These are phyloP conservation scores for Meloidogyne floridensis DNA, from an alignment of 1,140 invertebrate genomes.

Conservation along the genomic window DNA sequence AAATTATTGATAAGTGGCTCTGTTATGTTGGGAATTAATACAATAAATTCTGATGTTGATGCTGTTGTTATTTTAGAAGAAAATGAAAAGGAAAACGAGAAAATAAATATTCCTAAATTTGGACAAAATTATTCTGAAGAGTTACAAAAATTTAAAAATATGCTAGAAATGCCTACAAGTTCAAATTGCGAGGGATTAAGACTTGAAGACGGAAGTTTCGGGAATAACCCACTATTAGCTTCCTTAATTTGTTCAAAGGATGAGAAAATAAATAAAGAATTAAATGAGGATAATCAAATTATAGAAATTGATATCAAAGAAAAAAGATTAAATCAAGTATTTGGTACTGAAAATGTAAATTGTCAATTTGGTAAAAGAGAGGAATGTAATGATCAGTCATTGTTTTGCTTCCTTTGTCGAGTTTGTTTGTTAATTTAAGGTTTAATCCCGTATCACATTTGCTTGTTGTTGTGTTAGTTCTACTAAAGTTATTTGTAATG, in stretches of 20 bases:
- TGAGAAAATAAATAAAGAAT: background rate
- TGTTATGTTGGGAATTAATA: slow-evolving; percentile 9
- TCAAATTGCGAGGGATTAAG: background rate
- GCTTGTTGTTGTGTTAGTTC: no score
- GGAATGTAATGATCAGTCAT: background rate
- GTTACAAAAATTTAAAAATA: background rate
- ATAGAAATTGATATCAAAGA: background rate
- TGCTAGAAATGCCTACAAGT: background rate
- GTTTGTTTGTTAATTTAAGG: background rate
- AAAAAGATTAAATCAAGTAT: background rate
- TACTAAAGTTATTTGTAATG: no score
- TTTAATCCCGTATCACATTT: no score
- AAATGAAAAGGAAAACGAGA: background rate
- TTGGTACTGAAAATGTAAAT: background rate
- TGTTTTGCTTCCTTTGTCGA: background rate
- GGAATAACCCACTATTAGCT: background rate
- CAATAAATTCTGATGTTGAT: slow-evolving; percentile 9
- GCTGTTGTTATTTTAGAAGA: background rate
- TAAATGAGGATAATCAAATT: background rate
- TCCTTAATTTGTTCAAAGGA: background rate
- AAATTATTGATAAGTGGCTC: background rate
- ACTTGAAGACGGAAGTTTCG: background rate
- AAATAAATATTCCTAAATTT: no score
- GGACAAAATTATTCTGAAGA: background rate
- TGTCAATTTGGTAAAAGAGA: background rate